Evolutionary conservation across 2,888 invertebrate species (phyloP).

Genomic region (Chesias legatella): DNA sequence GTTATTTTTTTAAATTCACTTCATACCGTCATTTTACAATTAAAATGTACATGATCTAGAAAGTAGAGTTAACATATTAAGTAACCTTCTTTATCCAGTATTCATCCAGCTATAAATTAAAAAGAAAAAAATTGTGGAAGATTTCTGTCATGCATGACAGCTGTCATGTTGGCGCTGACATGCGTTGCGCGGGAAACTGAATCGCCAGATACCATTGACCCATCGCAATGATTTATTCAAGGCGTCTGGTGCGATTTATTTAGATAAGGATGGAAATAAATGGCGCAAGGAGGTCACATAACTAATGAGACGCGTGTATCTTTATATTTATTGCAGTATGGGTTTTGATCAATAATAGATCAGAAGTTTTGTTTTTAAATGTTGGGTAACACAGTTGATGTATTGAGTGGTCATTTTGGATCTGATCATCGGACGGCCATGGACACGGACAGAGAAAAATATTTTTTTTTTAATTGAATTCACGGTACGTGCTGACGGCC

Average conservation of each 20-base stretch:
- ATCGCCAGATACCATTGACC: slow-evolving; percentile 15
- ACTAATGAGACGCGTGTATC: slow-evolving; percentile 1
- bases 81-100: slow-evolving; percentile 5
- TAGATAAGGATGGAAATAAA: slow-evolving; percentile 6
- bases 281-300: background rate
- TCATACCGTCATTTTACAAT: no score
- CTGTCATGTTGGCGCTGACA: slow-evolving; percentile 26
- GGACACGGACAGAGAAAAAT: no score
- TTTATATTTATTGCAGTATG: slow-evolving; percentile 5
- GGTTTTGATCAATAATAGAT: slow-evolving; percentile 1
- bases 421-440: no score
- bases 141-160: slow-evolving; percentile 28
- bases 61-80: no score
- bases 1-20: no score
- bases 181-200: slow-evolving; percentile 16
- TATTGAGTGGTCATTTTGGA: no score
- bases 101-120: slow-evolving; percentile 15
- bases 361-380: slow-evolving; percentile 2
- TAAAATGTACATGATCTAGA: no score
- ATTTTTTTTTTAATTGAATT: no score
- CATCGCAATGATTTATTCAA: slow-evolving; percentile 17
- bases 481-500: no score
- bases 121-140: slow-evolving; percentile 9
- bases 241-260: slow-evolving; percentile 11
- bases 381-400: no score